Conservation (phyloP, 2,113 vertebrate species). For the Hirundichthys speculiger region DNA sequence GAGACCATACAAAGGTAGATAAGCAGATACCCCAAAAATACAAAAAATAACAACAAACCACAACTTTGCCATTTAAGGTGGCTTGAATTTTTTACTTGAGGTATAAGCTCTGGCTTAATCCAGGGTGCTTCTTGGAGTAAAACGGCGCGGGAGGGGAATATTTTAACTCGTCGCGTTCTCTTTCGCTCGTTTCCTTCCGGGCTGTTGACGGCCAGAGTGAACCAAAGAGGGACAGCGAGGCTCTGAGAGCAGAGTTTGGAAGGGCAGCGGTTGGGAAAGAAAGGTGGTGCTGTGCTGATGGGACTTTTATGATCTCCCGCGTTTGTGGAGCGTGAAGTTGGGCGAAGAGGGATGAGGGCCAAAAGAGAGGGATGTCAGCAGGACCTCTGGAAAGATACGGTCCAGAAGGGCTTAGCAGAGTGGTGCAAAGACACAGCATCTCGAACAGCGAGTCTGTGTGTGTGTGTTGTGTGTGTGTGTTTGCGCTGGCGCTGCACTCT, state of each 20-base stretch:
- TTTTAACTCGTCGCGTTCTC: too few relatives aligned
- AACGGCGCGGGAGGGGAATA: too few relatives aligned
- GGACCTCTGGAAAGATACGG: constrained; percentile 37
- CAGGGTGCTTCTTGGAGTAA: too few relatives aligned
- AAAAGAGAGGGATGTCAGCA: constrained; percentile 43
- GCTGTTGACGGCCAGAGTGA: too few relatives aligned
- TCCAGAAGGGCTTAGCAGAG: constrained; percentile 30
- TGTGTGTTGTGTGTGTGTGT: neutral
- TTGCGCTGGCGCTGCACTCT: neutral
- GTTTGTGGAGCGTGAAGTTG: constrained; percentile 35
- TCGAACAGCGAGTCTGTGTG: neutral
- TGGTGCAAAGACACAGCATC: constrained; percentile 9
- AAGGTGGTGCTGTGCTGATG: constrained; percentile 55
- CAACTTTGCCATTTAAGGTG: too few relatives aligned
- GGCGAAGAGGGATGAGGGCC: constrained; percentile 16
- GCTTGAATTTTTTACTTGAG: too few relatives aligned
- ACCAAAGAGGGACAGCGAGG: constrained; percentile 8
- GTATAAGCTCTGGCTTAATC: too few relatives aligned
- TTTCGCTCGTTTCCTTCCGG: too few relatives aligned
- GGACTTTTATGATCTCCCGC: constrained; percentile 62
- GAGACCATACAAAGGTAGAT: too few relatives aligned
- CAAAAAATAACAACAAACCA: too few relatives aligned
- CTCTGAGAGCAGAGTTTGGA: constrained; percentile 22
- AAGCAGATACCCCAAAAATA: too few relatives aligned
- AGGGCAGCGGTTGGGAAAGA: constrained; percentile 39